Base-by-base conservation (phyloP, 2,888 invertebrate species). In the Nomada ferruginata region DNA sequence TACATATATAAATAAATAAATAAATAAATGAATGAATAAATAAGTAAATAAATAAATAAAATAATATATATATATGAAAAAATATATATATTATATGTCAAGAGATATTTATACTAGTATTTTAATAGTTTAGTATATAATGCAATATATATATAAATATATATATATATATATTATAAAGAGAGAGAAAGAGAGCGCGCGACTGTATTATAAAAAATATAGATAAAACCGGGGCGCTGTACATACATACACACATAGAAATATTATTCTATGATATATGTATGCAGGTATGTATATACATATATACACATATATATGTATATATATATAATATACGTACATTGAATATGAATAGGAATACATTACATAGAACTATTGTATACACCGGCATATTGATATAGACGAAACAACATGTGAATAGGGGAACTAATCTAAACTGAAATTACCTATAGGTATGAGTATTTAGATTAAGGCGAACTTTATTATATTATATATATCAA, bases 31-130 rank as follows among this genome's bases (percentile, higher is more conserved):
- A 82, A 36, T 36, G 7, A 36, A 7, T 36, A 1, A 36, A 36
- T 36, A 36, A 36, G 0, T 36, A 36, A 36, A 1, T 36, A 74
- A 75, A 86, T 83, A 86, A 82, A 87, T 5, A 36, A 5, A 83
- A 59, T 85, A 77, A 84, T 74, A 87, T 81, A 85, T 85, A 84
- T 85, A 89, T 86, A 90, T 85, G 81, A 72, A 83, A 76, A 86
- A 86, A 84, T 79, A 87, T 86, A 87, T 88, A 88, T 88, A 90
- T 92, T 90, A 89, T 91, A 91, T 90, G 91, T 90, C 91, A 86
- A 93, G 92, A 93, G 91, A 93, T 93, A 92, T 93, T 93, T 93
- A 93, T 93, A 92, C 92, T 93, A 92, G 93, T 93, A 93, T 93
- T 93, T 93, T 93, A 92, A 92, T 93, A 93, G 93, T 92, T 92